Base-by-base conservation (phyloP, 2,797 vertebrate genomes). In the Lepilemur ruficaudatus region DNA sequence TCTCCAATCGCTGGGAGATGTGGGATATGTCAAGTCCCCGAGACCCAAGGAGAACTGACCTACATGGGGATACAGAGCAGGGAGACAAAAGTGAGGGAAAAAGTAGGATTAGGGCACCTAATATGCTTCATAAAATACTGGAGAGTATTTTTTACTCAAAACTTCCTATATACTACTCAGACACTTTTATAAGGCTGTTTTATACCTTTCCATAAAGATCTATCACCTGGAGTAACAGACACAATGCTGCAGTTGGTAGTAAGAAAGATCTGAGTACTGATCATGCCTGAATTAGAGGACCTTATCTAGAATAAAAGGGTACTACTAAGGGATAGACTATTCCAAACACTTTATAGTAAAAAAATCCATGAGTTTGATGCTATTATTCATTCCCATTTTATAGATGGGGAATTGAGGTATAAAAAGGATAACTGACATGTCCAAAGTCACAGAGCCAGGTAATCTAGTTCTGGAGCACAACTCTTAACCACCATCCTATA, bases 11-110 rank as follows among this genome's bases (percentile, higher is more conserved):
- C 98, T 99, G 99, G 50, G 99, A 99, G 96, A 99, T 99, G 97
- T 99, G 99, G 94, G 99, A 99, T 96, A 99, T 99, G 97, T 99
- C 99, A 95, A 99, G 99, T 22, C 99, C 99, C 98, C 98, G 99
- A 97, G 99, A 99, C 23, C 99, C 99, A 0, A 99, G 99, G 55
- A 99, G 99, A 97, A 99, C 99, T 1, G 99, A 99, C 76, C 99
- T 99, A 93, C 3, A 89, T 61, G 32, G 55, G 92, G 89, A 59
- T 93, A 91, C 11, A 96, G 89, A 25, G 22, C 65, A 95, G 38
- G 78, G 43, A 85, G 80, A 96, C 23, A 65, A 97, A 92, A 93
- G 80, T 61, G 89, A 89, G 20, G 73, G 38, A 90, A 38, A 86
- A 84, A 81, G 32, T 0, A 83, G 20, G 30, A 87, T 90, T n/a